Percentiles rank a stretch among this genome's conserved stretches.
Conservation (phyloP, 2,797 vertebrate genomes). For the Lutjanus campechanus region DNA sequence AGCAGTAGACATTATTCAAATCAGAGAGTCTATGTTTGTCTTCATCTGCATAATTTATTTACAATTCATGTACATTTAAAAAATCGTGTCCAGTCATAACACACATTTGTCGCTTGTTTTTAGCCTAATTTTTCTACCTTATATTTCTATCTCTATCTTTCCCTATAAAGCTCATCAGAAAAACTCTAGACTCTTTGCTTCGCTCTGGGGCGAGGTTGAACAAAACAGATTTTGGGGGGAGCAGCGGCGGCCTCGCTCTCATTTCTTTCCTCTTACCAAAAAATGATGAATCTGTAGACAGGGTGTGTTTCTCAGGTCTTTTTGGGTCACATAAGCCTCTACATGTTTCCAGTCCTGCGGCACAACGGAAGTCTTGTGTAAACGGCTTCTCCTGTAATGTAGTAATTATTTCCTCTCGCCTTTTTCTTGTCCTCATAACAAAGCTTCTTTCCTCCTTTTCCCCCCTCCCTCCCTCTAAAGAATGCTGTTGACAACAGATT, state of each 20-base stretch:
- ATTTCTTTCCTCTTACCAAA: not conserved
- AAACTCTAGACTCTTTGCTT: not conserved
- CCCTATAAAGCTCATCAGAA: not conserved
- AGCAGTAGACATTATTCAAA: too few species aligned
- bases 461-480: conserved; percentile 1
- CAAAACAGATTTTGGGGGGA: not conserved
- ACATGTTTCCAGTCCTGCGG: conserved; percentile 41
- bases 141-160: not conserved
- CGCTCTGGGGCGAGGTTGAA: conserved; percentile 5
- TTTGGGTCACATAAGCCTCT: conserved; percentile 37
- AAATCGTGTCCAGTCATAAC: too few species aligned
- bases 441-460: conserved; percentile 22
- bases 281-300: conserved; percentile 30
- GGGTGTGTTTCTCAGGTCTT: conserved; percentile 38
- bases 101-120: not conserved
- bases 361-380: conserved; percentile 49
- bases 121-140: not conserved
- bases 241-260: not conserved
- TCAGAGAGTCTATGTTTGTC: too few species aligned
- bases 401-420: conserved; percentile 72
- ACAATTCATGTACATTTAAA: too few species aligned
- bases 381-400: conserved; percentile 57
- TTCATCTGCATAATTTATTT: too few species aligned
- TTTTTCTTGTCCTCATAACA: conserved; percentile 52
- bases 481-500: conserved; percentile 53